Evolutionary conservation across 64 coral and sea anemone genomes (phyloP), one percentile per base, ranked within the genome.

Genomic region (Montipora foliosa): DNA sequence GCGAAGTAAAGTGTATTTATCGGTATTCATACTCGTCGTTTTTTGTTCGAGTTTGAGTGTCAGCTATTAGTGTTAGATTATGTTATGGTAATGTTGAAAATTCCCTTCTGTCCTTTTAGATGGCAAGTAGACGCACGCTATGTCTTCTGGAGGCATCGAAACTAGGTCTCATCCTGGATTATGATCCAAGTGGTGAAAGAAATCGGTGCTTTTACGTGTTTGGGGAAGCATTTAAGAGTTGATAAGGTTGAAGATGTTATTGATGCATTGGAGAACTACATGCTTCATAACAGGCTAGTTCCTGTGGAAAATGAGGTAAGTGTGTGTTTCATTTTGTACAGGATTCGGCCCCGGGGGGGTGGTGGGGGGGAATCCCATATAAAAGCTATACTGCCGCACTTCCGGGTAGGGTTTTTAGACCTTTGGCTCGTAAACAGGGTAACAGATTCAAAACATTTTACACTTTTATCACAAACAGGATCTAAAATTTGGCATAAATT

Each of bases 101-200:
- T 74, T 74, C 71, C 71, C 19, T 74, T 74, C 71, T 4, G 4
- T 44, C 29, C 48, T 78, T 78, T 53, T 59, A 62, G 79, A 82
- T 82, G 79, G 79, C 79, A 82, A 82, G 48, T 82, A 53, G 79
- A 19, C 49, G 79, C 58, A 82, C 79, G 8, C 79, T 55, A 55
- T 82, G 79, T 82, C 79, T 82, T 21, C 15, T 57, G 47, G 79
- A 53, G 17, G 79, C 79, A 82, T 55, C 79, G 3, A 82, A 82
- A 55, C 79, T 20, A 55, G 79, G 49, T 82, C 48, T 82, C 58
- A 20, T 21, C 6, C 25, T 82, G 48, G 48, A 82, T 55, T 55
- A 55, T 55, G 79, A 82, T 82, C 79, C 79, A 82, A 62, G 58
- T 55, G 79, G 79, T 53, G 79, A 82, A 82, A 82, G 79, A 82